These are phyloP conservation scores for Malurus splendens DNA, from an alignment of 2,797 vertebrate genomes.

Conservation along the genomic window DNA sequence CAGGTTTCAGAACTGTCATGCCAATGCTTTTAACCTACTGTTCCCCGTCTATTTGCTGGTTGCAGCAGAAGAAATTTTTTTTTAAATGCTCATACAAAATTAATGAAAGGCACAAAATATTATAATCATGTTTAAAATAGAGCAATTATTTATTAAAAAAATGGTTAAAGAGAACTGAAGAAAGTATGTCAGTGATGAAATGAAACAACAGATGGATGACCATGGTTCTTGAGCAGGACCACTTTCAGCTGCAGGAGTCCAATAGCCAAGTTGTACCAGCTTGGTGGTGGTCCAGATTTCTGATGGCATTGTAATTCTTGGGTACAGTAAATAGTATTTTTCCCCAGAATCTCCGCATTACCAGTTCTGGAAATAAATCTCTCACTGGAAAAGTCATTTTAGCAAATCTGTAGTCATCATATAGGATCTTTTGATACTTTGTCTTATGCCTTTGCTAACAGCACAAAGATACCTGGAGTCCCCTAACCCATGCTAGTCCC, in stretches of 20 bases:
- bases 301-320: neutral
- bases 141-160: neutral
- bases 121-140: neutral
- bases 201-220: neutral
- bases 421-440: neutral
- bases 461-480: neutral
- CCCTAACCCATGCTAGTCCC: neutral
- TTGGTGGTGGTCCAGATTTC: neutral
- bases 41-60: neutral
- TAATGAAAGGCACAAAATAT: neutral
- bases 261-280: neutral
- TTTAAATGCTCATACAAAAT: neutral
- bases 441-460: neutral
- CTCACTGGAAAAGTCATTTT: neutral
- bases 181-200: neutral
- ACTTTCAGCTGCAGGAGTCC: neutral
- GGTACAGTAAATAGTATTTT: neutral
- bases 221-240: neutral
- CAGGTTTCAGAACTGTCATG: neutral
- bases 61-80: neutral
- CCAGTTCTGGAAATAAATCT: neutral
- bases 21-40: neutral
- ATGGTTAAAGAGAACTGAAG: neutral
- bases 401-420: neutral
- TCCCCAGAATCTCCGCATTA: neutral